These are phyloP conservation scores for Enteromius unitaeniatus DNA, from an alignment of 2,797 vertebrate genomes.

Conservation along the genomic window DNA sequence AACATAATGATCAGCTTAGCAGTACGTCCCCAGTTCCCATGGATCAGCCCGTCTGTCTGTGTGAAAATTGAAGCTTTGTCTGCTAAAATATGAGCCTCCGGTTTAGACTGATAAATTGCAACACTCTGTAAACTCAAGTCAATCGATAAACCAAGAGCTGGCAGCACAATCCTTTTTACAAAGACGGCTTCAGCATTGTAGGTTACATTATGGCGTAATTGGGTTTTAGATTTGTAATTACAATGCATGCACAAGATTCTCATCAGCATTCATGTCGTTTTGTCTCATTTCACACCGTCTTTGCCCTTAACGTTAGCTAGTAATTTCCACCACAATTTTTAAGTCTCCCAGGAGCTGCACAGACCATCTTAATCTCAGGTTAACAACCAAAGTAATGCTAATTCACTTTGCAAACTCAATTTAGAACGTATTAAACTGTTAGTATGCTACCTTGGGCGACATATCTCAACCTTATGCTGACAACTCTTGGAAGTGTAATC, in stretches of 20 bases:
- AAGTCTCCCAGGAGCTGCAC: conserved; percentile 23
- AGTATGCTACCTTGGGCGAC: conserved; percentile 39
- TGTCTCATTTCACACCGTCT: conserved; percentile 14
- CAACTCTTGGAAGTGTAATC: conserved; percentile 49
- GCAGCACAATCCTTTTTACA: background rate
- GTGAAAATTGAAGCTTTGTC: conserved; percentile 28
- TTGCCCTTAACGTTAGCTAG: conserved; percentile 7
- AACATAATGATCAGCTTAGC: conserved; percentile 75
- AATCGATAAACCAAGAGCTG: conserved; percentile 25
- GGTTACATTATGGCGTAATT: conserved; percentile 4
- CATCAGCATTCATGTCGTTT: conserved; percentile 13
- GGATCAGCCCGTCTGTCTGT: conserved; percentile 31
- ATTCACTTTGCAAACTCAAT: conserved; percentile 46
- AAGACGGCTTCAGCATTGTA: background rate
- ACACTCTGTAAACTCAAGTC: conserved; percentile 30
- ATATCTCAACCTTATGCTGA: conserved; percentile 42
- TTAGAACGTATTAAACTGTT: conserved; percentile 37
- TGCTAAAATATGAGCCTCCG: conserved; percentile 35
- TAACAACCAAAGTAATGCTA: conserved; percentile 42
- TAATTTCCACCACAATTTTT: background rate
- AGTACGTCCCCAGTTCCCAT: conserved; percentile 26
- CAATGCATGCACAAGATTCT: background rate
- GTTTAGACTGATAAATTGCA: conserved; percentile 47
- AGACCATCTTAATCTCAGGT: conserved; percentile 36
- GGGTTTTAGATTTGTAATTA: conserved; percentile 26